Evolutionary conservation across 2,797 vertebrate genomes (phyloP), one percentile per base, ranked within the genome.

Genomic region (Dendrocincla fuliginosa): DNA sequence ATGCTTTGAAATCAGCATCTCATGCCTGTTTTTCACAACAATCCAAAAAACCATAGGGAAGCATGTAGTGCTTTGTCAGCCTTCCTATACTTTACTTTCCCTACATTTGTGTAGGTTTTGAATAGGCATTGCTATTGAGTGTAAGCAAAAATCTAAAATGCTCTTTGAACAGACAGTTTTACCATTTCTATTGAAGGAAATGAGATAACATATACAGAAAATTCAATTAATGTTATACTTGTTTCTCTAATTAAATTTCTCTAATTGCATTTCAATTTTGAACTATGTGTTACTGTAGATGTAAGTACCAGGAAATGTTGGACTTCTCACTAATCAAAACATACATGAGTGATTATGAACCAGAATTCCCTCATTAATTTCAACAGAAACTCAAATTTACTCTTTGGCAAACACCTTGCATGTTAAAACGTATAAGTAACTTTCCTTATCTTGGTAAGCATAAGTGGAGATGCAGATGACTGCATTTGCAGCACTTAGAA

Each of bases 241-340:
- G 41, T 79, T 81, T 82, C 47, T 55, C 44, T 71, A 95, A 93
- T 75, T 70, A 91, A 61, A 81, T 89, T 91, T 89, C 28, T 87
- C 24, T 92, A 87, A 84, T 93, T 85, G 55, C 59, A 73, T 91
- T 84, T 94, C 37, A 76, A 87, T 16, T 90, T 77, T 89, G 49
- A 90, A 57, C 13, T 95, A 28, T 56, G 30, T 12, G 6, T 87
- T 93, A 56, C 22, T 82, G 60, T 55, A 79, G 79, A 81, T 53
- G 49, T 23, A 89, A 73, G 81, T 56, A 79, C 44, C 63, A 83
- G 44, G 67, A 93, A 93, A 64, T 60, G 25, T 87, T 92, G 61
- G 37, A 65, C 30, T 96, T 87, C 91, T 91, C 50, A 64, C 71
- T 90, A 94, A 90, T 89, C 84, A 95, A 96, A 97, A 89, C 33